Evolutionary conservation across 2,113 vertebrate genomes (phyloP).

Genomic region (Cephalophus harveyi): DNA sequence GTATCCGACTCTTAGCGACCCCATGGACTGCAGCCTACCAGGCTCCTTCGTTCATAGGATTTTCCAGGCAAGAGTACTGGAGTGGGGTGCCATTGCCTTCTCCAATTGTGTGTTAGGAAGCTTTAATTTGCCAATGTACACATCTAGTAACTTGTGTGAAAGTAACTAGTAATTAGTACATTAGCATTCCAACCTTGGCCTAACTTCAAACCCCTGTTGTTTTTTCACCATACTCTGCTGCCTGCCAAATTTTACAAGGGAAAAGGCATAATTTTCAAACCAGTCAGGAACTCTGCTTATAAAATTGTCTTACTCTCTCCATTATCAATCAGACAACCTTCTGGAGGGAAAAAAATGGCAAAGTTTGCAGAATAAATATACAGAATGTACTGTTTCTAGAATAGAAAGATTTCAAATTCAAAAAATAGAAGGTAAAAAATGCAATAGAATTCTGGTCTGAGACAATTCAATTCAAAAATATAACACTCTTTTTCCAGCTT

Average conservation of each 20-base stretch:
- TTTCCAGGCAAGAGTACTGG: too few relatives aligned
- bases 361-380: not conserved
- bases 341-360: not conserved
- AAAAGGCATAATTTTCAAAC: constrained; percentile 40
- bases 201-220: constrained; percentile 1
- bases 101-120: not conserved
- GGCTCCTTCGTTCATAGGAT: too few relatives aligned
- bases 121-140: not conserved
- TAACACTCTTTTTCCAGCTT: constrained; percentile 48
- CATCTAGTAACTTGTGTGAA: not conserved
- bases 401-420: constrained; percentile 18
- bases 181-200: not conserved
- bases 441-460: not conserved
- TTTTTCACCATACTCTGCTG: not conserved
- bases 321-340: not conserved
- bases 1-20: too few relatives aligned
- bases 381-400: not conserved
- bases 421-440: constrained; percentile 23
- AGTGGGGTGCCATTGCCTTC: too few relatives aligned
- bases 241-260: constrained; percentile 27
- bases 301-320: not conserved
- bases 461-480: constrained; percentile 42
- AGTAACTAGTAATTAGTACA: not conserved
- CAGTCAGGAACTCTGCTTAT: not conserved
- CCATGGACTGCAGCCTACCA: too few relatives aligned